Conservation (phyloP, 92 coral and sea anemone genomes). For the Palythoa caribaeorum region DNA sequence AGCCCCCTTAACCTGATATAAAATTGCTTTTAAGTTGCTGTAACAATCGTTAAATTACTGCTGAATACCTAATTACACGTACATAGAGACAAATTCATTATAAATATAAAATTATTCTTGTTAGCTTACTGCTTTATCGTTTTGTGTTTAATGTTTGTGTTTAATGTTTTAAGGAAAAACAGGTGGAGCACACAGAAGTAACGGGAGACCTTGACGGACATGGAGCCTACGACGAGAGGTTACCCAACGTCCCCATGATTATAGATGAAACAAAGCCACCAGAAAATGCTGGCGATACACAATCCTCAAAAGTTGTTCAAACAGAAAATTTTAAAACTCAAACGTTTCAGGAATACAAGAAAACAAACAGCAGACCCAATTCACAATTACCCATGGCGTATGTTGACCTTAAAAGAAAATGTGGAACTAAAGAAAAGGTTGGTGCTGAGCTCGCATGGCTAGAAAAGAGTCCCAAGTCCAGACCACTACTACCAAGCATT, state of each 20-base stretch:
- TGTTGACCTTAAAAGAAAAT: conserved; percentile 39
- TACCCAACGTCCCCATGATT: neutral
- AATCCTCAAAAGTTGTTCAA: neutral
- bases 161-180: too few species aligned
- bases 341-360: conserved; percentile 37
- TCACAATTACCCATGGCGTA: conserved; percentile 61
- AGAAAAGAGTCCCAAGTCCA: conserved; percentile 42
- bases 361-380: conserved; percentile 45
- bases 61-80: too few species aligned
- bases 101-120: too few species aligned
- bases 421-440: conserved; percentile 60
- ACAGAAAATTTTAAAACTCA: neutral
- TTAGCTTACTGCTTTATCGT: too few species aligned
- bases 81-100: too few species aligned
- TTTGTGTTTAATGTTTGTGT: too few species aligned
- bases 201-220: neutral
- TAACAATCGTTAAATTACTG: too few species aligned
- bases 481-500: conserved; percentile 24
- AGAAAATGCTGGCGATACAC: neutral
- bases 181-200: neutral
- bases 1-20: too few species aligned
- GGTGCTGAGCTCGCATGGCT: conserved; percentile 71
- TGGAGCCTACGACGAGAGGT: neutral
- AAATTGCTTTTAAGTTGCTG: too few species aligned
- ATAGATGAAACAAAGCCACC: neutral